Base-by-base conservation (phyloP, 2,113 vertebrate genomes). In the Conger conger region DNA sequence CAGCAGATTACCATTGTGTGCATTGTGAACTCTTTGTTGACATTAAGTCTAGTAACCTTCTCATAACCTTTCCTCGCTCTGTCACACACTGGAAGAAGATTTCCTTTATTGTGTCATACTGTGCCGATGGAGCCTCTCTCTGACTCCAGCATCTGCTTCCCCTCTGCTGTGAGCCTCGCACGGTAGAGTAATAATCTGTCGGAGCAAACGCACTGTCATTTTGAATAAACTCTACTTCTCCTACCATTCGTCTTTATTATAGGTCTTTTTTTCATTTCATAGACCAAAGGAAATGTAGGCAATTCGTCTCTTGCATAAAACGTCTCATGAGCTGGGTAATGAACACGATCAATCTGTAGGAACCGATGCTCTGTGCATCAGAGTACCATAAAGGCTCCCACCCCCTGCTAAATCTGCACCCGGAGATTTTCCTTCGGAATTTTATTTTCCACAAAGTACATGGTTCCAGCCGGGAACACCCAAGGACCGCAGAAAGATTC, bases 201-300 rank as follows among this genome's bases (percentile, higher is more conserved):
- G 6, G 68, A 73, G n/a, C 9, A 27, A 33, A 73, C 20, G 60
- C 27, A 4, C 60, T 68, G 68, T 33, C 68, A 73, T 73, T 73
- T 73, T 73, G 68, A 73, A 73, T 30, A 73, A 73, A 73, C 68
- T 73, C 68, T 13, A 73, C n/a, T 13, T n/a, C n/a, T 30, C 68
- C 68, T 73, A 73, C 68, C n/a, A 73, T 73, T 73, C 33, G 68
- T 73, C 68, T 73, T 73, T 73, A 73, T 73, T 73, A 73, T 30
- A 73, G 68, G 7, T n/a, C 20, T 68, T 68, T 68, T 68, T n/a
- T n/a, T n/a, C n/a, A n/a, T 68, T 68, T 68, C 9, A n/a, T 68
- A 23, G 23, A 4, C 27, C 17, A 68, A n/a, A n/a, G 68, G 68
- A 73, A 73, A 73, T 30, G 68, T 73, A 33, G n/a, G 68, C 68